Base-by-base conservation (phyloP, 1,140 invertebrate species). In the Drosophila parabipectinata region DNA sequence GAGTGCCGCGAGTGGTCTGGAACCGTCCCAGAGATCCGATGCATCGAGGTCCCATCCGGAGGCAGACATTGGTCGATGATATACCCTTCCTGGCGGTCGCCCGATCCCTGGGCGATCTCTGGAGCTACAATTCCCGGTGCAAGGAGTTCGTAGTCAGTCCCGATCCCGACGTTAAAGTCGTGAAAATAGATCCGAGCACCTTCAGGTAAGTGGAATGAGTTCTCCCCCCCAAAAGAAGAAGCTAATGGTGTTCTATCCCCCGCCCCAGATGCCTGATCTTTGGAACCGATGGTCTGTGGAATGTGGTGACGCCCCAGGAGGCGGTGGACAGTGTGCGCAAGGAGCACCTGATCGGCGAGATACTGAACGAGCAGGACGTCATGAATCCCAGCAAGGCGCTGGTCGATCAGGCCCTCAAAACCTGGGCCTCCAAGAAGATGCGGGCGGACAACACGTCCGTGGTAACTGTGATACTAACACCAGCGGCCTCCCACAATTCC, bases 11-110 rank as follows among this genome's bases (percentile, higher is more conserved):
- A 60, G 98, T 99, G 1, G 98, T 99, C 0, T 99, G 98, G 98
- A 98, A 98, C 91, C 94, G 98, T 77, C 98, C 98, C 3, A 93
- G 96, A 24, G 94, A 96, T 44, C 96, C 83, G 1, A 41, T 79
- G 53, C 90, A 92, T 74, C 94, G 95, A 85, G 97, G 97, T 12
- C 97, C 97, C 12, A 96, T 98, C 47, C 93, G 95, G 26, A 94
- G 96, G 59, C 96, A 96, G 0, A 97, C 97, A 1, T 95, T 94
- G 0, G 97, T 98, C 79, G 98, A 99, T 92, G 97, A 98, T 92
- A 98, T 99, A 81, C 98, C 98, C 0, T 99, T 99, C 91, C 92
- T 99, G 51, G 98, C 98, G 44, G 98, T 99, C 28, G 98, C 98
- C 8, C 94, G 98, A 75, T 98, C 98, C 28, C 92, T 99, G 64